These are phyloP conservation scores for Pangasius larnaudii DNA, from an alignment of 2,797 vertebrate species.

Conservation along the genomic window DNA sequence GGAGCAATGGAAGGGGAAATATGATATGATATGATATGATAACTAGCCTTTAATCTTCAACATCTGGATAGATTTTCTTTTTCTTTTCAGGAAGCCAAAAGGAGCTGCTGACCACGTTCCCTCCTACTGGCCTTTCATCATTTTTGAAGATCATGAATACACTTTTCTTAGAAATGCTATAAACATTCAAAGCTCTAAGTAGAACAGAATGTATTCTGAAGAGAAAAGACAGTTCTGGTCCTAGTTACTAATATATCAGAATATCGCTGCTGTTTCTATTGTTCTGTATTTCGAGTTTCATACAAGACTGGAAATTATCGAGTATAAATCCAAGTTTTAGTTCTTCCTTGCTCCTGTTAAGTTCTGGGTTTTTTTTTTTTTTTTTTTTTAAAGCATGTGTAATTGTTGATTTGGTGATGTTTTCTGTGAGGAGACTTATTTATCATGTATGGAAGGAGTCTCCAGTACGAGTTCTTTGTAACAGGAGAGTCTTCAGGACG, in stretches of 20 bases:
- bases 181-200: neutral
- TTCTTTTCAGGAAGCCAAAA: neutral
- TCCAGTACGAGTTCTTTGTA: neutral
- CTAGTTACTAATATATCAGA: neutral
- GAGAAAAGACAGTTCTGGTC: neutral
- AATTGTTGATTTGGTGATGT: neutral
- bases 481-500: neutral
- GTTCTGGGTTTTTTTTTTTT: neutral
- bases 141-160: neutral
- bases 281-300: neutral
- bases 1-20: neutral
- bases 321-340: neutral
- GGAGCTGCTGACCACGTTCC: neutral
- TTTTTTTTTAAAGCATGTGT: neutral
- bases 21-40: conserved; percentile 1
- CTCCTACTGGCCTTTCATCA: neutral
- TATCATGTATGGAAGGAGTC: neutral
- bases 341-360: neutral
- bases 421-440: neutral
- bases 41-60: conserved; percentile 7
- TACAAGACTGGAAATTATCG: neutral
- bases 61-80: conserved; percentile 9
- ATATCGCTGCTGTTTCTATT: neutral
- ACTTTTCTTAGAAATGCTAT: neutral
- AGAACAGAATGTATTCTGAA: neutral